Conservation (phyloP, 2,888 invertebrate genomes). For the Chrysotoxum bicinctum region DNA sequence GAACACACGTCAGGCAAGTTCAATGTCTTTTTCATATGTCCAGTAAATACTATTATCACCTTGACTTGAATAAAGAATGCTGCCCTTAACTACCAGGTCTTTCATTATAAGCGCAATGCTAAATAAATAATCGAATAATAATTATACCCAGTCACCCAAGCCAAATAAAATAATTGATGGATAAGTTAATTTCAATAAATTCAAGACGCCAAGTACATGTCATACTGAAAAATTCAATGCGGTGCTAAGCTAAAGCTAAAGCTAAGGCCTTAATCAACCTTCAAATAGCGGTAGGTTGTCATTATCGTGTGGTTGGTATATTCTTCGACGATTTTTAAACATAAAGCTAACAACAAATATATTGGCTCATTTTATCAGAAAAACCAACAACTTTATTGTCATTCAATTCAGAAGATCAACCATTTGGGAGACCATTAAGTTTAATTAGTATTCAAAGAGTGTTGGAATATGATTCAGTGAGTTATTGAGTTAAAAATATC, state of each 20-base stretch:
- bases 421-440: neutral
- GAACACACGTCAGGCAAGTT: too few species aligned
- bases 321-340: neutral
- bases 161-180: neutral
- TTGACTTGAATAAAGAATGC: neutral
- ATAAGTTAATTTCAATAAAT: neutral
- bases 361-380: neutral
- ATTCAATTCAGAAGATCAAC: slow-evolving; percentile 3
- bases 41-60: neutral
- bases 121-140: neutral
- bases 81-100: neutral
- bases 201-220: neutral
- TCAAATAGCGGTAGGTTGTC: slow-evolving; percentile 19
- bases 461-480: slow-evolving; percentile 1
- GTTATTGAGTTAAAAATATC: slow-evolving; percentile 6
- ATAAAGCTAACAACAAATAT: neutral
- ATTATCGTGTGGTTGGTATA: neutral
- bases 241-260: neutral
- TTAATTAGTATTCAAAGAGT: slow-evolving; percentile 10
- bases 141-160: neutral
- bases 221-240: neutral
- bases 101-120: neutral
- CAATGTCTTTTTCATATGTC: too few species aligned
- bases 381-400: neutral
- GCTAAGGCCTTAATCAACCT: neutral